Evolutionary conservation across 2,888 invertebrate species (phyloP), one percentile per base, ranked within the genome.

Genomic region (Ametastegia equiseti): DNA sequence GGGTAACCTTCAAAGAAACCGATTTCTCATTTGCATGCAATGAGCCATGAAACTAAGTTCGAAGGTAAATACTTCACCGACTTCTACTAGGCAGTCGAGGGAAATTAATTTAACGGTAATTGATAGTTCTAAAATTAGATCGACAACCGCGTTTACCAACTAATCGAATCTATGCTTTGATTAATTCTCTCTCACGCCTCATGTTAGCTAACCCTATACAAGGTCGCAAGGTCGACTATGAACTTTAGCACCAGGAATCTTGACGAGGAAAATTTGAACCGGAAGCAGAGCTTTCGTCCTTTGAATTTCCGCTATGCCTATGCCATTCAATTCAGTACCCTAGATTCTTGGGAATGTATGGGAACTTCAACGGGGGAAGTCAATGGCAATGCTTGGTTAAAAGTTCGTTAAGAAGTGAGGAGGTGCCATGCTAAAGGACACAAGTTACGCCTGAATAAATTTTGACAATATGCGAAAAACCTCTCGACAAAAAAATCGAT

Each of bases 41-140:
- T 54, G 50, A 75, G 54, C 75, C 54, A 50, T 75, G 75, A 75
- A 75, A 75, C 75, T 50, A 54, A 75, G 45, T 75, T 75, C 75
- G 75, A 75, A 75, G 75, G 75, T 75, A 75, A 75, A 75, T 75
- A 75, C 75, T 54, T 73, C 73, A 23, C 47, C 30, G 75, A 75
- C 73, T 73, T 75, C 36, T 50, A 39, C 7, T 5, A 5, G 19
- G 75, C 75, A 54, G 75, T 75, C 33, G 19, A 75, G 50, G 75
- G 30, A 75, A 50, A 75, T 75, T 75, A 75, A 75, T 75, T 75
- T 23, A 36, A 36, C 75, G 75, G 54, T 75, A 75, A 75, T 75
- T 75, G 75, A 75, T 75, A 75, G 75, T 50, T 75, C 75, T 75
- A 75, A 75, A 75, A 54, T 75, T 75, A 75, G 75, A 75, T 75